Evolutionary conservation across 1,140 invertebrate species (phyloP).

Genomic region (Centruroides sculpturatus): DNA sequence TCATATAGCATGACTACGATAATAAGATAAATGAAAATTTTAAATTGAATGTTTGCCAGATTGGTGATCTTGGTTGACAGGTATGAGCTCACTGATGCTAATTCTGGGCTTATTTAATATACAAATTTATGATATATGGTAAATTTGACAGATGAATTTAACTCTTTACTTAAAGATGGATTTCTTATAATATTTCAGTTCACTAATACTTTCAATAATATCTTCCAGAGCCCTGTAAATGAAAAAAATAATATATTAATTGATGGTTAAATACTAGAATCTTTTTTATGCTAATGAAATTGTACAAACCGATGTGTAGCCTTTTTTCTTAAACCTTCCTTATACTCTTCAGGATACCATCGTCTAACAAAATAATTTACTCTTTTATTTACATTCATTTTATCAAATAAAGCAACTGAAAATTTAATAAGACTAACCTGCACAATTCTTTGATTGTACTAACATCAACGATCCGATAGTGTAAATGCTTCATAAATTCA

Average conservation of each 20-base stretch:
- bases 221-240: slow-evolving; percentile 52
- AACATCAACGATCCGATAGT: slow-evolving; percentile 88
- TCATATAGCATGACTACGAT: no score
- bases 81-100: no score
- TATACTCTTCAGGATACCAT: slow-evolving; percentile 50
- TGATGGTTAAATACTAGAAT: no score
- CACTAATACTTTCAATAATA: slow-evolving; percentile 69
- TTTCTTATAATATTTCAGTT: slow-evolving; percentile 56
- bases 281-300: neutral
- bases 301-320: slow-evolving; percentile 38
- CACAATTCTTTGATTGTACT: slow-evolving; percentile 75
- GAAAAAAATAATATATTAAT: neutral
- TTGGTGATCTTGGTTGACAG: no score
- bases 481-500: slow-evolving; percentile 54
- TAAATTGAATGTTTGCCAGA: no score
- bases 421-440: slow-evolving; percentile 13
- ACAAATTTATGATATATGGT: no score
- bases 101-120: no score
- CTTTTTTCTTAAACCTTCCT: slow-evolving; percentile 44
- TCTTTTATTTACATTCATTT: no score
- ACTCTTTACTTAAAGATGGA: slow-evolving; percentile 34
- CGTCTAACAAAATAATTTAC: slow-evolving; percentile 29
- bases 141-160: no score
- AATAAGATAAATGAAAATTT: no score
- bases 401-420: no score